Percentiles rank a stretch among this genome's conserved stretches.
Evolutionary conservation across 2,888 invertebrate genomes (phyloP).

Genomic region (Diadegma fenestrale): DNA sequence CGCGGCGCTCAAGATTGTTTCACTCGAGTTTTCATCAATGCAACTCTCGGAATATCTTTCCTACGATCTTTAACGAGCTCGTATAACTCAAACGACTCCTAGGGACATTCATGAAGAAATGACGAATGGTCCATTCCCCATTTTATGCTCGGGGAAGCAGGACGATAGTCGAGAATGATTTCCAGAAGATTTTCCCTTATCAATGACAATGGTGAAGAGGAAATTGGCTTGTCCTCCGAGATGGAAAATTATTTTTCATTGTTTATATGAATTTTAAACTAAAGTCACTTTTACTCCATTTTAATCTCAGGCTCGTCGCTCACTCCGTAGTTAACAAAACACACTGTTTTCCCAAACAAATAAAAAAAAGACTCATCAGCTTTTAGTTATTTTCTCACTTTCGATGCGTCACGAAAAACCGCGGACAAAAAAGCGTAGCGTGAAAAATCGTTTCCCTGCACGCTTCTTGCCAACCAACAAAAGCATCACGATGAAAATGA

Average conservation of each 20-base stretch:
- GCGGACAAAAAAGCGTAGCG: conserved; percentile 16
- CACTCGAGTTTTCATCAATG: conserved; percentile 27
- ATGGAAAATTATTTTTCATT: background rate
- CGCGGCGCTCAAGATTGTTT: conserved; percentile 16
- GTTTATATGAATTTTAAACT: background rate
- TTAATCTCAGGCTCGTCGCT: background rate
- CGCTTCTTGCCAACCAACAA: conserved; percentile 11
- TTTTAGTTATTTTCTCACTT: conserved; percentile 41
- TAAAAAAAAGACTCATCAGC: conserved; percentile 26
- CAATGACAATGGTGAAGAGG: background rate
- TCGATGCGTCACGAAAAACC: conserved; percentile 35
- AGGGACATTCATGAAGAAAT: conserved; percentile 10
- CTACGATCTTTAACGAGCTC: conserved; percentile 23
- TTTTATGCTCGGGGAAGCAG: background rate
- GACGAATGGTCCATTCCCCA: background rate
- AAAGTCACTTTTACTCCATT: background rate
- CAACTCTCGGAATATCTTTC: conserved; percentile 30
- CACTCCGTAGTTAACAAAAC: background rate
- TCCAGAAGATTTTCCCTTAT: background rate
- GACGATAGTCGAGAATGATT: background rate
- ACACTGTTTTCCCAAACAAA: background rate
- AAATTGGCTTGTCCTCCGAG: background rate
- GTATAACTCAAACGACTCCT: conserved; percentile 33
- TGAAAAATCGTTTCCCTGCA: conserved; percentile 35
- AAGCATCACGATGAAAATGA: conserved; percentile 40